A percentile compares a stretch with the other conserved stretches of the same genome.
phyloP scores from a whole-genome alignment of 2,888 invertebrate species.

The Liopterus haemorrhoidalis region DNA sequence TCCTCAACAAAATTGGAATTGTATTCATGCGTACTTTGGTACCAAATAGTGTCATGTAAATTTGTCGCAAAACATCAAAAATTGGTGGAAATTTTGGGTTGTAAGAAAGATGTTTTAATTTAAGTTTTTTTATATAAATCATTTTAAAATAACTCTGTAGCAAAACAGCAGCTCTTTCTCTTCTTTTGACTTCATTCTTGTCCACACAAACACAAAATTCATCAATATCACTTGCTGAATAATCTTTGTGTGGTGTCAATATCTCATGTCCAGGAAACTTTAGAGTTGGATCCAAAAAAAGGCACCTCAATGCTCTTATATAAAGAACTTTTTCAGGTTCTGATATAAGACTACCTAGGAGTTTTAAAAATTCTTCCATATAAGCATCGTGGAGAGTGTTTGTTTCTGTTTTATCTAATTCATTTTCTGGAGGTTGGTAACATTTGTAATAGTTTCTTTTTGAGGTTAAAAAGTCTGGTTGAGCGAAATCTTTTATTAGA shows the following conservation, averaged over 20 bases:
- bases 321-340: conserved; percentile 2
- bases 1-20: conserved; percentile 34
- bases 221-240: not conserved
- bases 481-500: conserved; percentile 39
- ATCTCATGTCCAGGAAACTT: not conserved
- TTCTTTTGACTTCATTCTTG: conserved; percentile 30
- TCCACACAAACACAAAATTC: conserved; percentile 25
- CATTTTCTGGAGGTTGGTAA: conserved; percentile 34
- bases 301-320: conserved; percentile 10
- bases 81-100: conserved; percentile 32
- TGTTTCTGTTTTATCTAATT: conserved; percentile 26
- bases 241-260: not conserved
- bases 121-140: conserved; percentile 33
- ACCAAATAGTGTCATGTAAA: conserved; percentile 36
- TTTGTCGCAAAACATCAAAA: conserved; percentile 33
- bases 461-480: conserved; percentile 28
- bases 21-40: conserved; percentile 27
- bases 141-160: conserved; percentile 39
- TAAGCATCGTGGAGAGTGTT: conserved; percentile 21
- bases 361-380: conserved; percentile 12
- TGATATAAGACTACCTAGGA: conserved; percentile 5
- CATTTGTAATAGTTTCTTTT: conserved; percentile 34
- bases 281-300: conserved; percentile 15
- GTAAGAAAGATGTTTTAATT: conserved; percentile 30
- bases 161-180: conserved; percentile 35